These are phyloP conservation scores for Drosophila pallidifrons DNA, from an alignment of 1,140 invertebrate genomes.

Conservation along the genomic window DNA sequence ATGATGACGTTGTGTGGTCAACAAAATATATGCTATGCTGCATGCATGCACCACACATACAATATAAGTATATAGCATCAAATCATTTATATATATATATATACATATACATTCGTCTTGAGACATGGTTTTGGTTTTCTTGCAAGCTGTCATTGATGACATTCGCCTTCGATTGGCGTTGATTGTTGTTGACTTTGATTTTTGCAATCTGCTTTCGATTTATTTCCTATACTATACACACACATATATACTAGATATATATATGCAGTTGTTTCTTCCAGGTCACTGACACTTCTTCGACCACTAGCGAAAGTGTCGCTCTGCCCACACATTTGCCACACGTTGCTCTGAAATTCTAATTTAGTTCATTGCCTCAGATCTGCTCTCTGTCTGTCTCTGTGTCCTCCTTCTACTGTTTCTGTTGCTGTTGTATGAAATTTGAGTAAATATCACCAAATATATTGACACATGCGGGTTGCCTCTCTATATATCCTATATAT, in stretches of 20 bases:
- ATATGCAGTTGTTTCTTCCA: conserved; percentile 60
- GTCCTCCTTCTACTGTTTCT: conserved; percentile 15
- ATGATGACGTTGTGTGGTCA: conserved; percentile 39
- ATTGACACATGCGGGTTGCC: conserved; percentile 70
- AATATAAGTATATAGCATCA: neutral
- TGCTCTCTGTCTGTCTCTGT: neutral
- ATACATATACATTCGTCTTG: conserved; percentile 8
- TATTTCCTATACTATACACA: conserved; percentile 63
- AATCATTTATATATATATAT: neutral
- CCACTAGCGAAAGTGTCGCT: conserved; percentile 4
- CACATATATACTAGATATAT: conserved; percentile 3
- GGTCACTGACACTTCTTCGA: conserved; percentile 67
- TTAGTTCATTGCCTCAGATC: conserved; percentile 67
- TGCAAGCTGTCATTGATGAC: conserved; percentile 34
- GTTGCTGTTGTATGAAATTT: conserved; percentile 68
- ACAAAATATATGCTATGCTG: conserved; percentile 30
- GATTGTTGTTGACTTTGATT: conserved; percentile 82
- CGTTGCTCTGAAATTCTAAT: conserved; percentile 67
- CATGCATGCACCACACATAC: conserved; percentile 23
- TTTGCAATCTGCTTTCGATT: conserved; percentile 78
- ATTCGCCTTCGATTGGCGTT: conserved; percentile 46
- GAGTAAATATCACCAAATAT: conserved; percentile 72
- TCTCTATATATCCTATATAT: neutral
- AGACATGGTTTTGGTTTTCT: conserved; percentile 11
- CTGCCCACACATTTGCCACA: conserved; percentile 34